Evolutionary conservation across 2,797 vertebrate genomes (phyloP), one percentile per base, ranked within the genome.

Genomic region (Cuniculus paca): DNA sequence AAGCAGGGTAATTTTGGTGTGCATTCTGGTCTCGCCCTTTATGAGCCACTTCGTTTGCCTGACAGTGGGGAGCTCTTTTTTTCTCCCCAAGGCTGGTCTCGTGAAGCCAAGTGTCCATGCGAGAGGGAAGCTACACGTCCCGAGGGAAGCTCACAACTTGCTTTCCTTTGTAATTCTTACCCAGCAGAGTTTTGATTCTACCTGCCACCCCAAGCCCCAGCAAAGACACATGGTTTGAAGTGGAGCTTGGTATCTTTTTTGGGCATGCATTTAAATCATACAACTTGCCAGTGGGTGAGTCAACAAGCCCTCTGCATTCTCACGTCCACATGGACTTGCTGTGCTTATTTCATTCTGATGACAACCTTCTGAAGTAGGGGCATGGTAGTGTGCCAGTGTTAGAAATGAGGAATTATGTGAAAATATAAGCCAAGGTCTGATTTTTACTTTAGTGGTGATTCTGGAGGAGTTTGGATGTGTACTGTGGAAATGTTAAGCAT

Each of bases 401-500:
- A 82, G 3, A 72, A 75, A 48, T 39, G 4, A 84, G 39, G 36
- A 87, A 94, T 54, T 36, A 63, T n/a, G 52, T 75, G 19, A 88
- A 31, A 72, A 82, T 52, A 11, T 75, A 42, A 48, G 13, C 10
- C 80, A 1, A 95, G 45, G 7, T 82, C 63, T 60, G 36, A 65
- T n/a, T 61, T 34, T 75, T 88, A 94, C 70, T 24, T 83, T 60
- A 50, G n/a, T 83, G 56, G 48, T 94, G 79, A 48, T 94, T 87
- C n/a, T 90, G 79, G 45, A 88, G 17, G 42, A 70, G 52, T 34
- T 45, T 61, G 82, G 20, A 14, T 83, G 0, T 79, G 19, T 80
- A 34, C 28, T 79, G 20, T 34, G 54, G 22, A 94, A 88, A 80
- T 79, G 36, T 79, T 19, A 90, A 65, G 14, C 58, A 79, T 75